Base-by-base conservation (phyloP, 2,797 vertebrate genomes). In the Paedocypris micromegethes region DNA sequence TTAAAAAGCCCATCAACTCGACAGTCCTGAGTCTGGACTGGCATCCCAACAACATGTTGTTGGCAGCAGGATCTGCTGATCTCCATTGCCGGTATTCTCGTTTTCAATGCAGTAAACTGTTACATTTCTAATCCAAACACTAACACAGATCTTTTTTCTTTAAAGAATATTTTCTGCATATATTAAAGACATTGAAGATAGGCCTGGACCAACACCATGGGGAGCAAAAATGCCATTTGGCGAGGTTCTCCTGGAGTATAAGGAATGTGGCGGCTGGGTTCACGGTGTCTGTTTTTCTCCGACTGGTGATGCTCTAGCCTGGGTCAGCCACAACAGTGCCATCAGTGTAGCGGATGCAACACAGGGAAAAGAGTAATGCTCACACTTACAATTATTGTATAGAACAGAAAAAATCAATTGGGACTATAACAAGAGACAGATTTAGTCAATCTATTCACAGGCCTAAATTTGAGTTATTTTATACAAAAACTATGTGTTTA, bases 141-240 rank as follows among this genome's bases (percentile, higher is more conserved):
- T 68, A 39, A 68, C 50, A 5, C 3, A 2, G 2, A 3, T 46
- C 5, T 59, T 65, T 42, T 5, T 50, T 48, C 3, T 7, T 39
- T 43, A 3, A 8, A 91, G 90, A 75, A 68, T 92, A 43, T 90
- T 91, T 66, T 91, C 91, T 2, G 77, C 88, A 48, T 92, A 91
- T 70, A 90, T 92, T 60, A 92, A 92, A 81, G 91, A 92, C 64
- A 90, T 92, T 0, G 91, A 92, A 81, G 90, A 90, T 3, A 92
- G 85, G 68, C 91, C 91, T 0, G 88, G 89, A 9, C 86, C 91
- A 1, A 92, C 90, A 0, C 66, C 87, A 40, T 92, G 91, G 91
- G 90, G 91, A 2, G 67, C 85, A 45, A 92, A 92, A 80, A 92
- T 92, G 89, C 90, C 89, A 0, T 92, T 92, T 72, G 91, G 89